Conservation (phyloP, 2,888 invertebrate species). For the Hyalella azteca region DNA sequence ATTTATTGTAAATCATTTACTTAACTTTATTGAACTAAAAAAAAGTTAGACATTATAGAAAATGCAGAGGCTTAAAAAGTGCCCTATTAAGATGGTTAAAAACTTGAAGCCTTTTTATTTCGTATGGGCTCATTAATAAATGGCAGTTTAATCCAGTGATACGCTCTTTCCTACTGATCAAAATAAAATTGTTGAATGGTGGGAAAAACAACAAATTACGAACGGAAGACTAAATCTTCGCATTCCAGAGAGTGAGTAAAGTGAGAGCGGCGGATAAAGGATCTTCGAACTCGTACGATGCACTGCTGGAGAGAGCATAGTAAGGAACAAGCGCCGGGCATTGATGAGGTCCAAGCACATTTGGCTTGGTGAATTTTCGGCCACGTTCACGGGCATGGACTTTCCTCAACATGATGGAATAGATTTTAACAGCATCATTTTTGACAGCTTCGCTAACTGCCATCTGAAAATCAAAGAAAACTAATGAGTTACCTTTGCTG, state of each 20-base stretch:
- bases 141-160: too few species aligned
- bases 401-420: slow-evolving; percentile 1
- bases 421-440: slow-evolving; percentile 1
- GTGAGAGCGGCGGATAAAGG: neutral
- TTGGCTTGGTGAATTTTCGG: neutral
- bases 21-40: too few species aligned
- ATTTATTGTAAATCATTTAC: too few species aligned
- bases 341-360: neutral
- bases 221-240: neutral
- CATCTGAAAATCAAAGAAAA: neutral
- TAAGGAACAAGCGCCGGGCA: neutral
- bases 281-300: neutral
- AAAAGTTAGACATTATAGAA: too few species aligned
- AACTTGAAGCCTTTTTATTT: too few species aligned
- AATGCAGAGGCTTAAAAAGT: too few species aligned
- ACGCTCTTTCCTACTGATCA: too few species aligned
- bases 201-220: too few species aligned
- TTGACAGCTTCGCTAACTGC: neutral
- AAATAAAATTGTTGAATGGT: too few species aligned
- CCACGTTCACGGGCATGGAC: neutral
- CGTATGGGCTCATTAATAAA: too few species aligned
- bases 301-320: neutral
- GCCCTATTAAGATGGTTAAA: too few species aligned
- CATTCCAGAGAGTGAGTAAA: neutral
- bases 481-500: neutral